Base-by-base conservation (phyloP, 1,140 invertebrate genomes). In the Lucilia cuprina region DNA sequence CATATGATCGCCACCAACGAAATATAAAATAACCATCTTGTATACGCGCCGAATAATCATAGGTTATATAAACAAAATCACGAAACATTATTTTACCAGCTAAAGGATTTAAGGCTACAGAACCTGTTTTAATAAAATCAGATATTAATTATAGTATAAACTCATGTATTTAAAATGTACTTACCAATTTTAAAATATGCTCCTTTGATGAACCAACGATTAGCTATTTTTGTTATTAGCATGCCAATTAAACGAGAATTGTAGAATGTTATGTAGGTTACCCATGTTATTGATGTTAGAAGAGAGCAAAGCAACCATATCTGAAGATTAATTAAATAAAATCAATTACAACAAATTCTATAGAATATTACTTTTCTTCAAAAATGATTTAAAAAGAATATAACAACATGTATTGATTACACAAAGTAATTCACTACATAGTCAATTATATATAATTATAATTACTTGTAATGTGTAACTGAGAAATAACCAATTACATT, bases 11-110 rank as follows among this genome's bases (percentile, higher is more conserved):
- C 98, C 98, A 99, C 97, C 98, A 99, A 85, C 97, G 93, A 92
- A 99, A 99, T 92, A 99, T 98, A 82, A 98, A 93, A 94, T 97
- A 99, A 8, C 98, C 99, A 94, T 99, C 98, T 92, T 99, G 98
- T 85, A 99, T 94, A 87, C 98, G 93, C 60, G 99, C 91, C 50
- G 96, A 97, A 91, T 97, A 99, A 92, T 99, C 98, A 92, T 98
- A 96, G 77, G 96, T 98, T 65, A 99, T 96, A 87, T 97, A 98
- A 80, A 97, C 95, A 88, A 99, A 94, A 93, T 99, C 97, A 86
- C 98, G 93, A 92, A 99, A 99, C 98, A 99, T 99, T 65, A 99
- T 96, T 93, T 99, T 99, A 3, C 99, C 99, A 86, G 98, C 97
- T 85, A 99, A 92, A 35, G 97, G 96, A 92, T 98, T 98, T 55